Conservation (phyloP, 2,888 invertebrate species). For the Oscheius sp. region DNA sequence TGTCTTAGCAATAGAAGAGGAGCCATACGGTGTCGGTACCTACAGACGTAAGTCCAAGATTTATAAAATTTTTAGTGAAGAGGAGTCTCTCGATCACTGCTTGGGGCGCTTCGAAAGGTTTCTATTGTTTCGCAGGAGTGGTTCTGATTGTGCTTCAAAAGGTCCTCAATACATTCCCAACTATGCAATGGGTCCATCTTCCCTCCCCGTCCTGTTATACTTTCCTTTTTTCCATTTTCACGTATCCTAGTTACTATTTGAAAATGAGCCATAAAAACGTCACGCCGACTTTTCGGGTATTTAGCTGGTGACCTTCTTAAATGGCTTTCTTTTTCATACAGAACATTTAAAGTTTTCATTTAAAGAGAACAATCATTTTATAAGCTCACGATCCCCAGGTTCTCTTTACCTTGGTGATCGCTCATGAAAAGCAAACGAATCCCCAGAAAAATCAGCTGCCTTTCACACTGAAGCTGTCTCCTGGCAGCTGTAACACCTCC, state of each 20-base stretch:
- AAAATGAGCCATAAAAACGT: conserved; percentile 26
- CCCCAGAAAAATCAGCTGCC: conserved; percentile 23
- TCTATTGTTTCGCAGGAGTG: conserved; percentile 29
- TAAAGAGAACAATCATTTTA: background rate
- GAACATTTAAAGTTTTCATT: background rate
- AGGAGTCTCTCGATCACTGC: conserved; percentile 14
- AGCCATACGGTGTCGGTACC: conserved; percentile 9
- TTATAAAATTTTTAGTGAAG: background rate
- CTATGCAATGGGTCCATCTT: background rate
- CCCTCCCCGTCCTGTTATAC: background rate
- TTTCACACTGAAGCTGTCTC: background rate
- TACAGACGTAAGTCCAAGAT: conserved; percentile 29
- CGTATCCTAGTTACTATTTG: conserved; percentile 8
- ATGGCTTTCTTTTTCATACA: background rate
- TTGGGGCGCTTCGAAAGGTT: background rate
- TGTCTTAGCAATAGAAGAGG: conserved; percentile 25
- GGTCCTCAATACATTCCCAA: conserved; percentile 29
- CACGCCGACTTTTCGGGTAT: background rate
- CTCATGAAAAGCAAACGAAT: background rate
- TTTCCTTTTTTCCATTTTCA: background rate
- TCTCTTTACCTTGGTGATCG: background rate
- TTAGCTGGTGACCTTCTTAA: background rate
- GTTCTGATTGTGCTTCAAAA: conserved; percentile 28
- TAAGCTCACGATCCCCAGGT: too few species aligned
- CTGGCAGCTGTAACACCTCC: background rate